Evolutionary conservation across 2,113 vertebrate genomes (phyloP).

Genomic region (Aix galericulata): DNA sequence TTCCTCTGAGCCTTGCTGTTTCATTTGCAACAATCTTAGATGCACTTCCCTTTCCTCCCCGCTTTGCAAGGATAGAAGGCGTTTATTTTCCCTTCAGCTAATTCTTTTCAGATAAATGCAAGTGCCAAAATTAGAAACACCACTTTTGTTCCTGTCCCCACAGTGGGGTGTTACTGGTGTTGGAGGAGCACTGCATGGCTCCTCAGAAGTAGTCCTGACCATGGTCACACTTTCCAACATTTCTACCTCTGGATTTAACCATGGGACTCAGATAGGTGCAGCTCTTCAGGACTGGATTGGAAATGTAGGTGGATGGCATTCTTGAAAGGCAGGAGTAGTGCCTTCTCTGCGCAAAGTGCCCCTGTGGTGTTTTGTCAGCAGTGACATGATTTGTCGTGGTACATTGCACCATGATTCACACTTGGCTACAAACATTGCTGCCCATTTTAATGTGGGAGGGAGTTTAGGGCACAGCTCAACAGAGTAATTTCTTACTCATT

Average conservation of each 20-base stretch:
- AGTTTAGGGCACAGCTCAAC: neutral
- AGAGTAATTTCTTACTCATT: neutral
- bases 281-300: neutral
- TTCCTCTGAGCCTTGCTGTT: slow-evolving; percentile 40
- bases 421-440: neutral
- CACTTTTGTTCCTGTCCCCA: neutral
- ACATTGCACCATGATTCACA: neutral
- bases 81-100: slow-evolving; percentile 32
- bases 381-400: neutral
- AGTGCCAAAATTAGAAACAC: neutral
- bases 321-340: neutral
- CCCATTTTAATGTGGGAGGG: neutral
- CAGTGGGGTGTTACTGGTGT: neutral
- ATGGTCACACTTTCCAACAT: neutral
- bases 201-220: neutral
- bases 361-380: neutral
- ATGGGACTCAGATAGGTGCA: neutral
- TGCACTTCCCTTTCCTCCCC: neutral
- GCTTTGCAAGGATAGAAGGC: neutral
- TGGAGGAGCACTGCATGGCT: neutral
- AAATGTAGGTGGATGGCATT: neutral
- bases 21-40: slow-evolving; percentile 44
- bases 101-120: slow-evolving; percentile 35
- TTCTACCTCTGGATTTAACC: neutral
- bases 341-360: neutral